Conservation (phyloP, 1,140 invertebrate genomes). For the Parapsyche elsis region DNA sequence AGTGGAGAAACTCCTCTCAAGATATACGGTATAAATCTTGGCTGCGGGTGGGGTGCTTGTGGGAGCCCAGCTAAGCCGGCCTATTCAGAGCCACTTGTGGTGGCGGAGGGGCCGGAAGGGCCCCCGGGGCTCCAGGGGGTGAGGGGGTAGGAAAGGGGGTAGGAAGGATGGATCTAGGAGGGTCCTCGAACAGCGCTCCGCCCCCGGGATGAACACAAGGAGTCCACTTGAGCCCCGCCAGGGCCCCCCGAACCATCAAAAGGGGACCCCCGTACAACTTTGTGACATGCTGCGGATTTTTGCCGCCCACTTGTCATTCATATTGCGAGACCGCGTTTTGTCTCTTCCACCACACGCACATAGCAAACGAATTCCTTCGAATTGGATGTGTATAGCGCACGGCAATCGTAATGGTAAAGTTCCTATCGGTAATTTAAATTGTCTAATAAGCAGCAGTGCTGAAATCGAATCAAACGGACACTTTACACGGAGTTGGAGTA, state of each 20-base stretch:
- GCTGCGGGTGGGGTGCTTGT: background rate
- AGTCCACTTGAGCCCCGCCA: slow-evolving; percentile 21
- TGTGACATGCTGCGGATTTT: slow-evolving; percentile 14
- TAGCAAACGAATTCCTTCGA: no score
- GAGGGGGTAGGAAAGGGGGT: background rate
- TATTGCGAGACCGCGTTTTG: background rate
- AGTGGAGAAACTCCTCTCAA: background rate
- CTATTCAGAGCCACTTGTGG: slow-evolving; percentile 32
- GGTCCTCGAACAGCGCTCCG: slow-evolving; percentile 10
- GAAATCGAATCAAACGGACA: no score
- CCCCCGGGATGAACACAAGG: slow-evolving; percentile 12
- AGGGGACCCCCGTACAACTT: background rate
- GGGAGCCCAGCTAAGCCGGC: background rate
- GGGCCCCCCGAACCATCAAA: background rate
- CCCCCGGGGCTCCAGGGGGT: background rate
- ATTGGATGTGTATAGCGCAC: no score
- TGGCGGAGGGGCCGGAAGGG: background rate
- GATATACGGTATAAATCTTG: slow-evolving; percentile 5
- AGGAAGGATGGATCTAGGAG: background rate
- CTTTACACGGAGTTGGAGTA: no score
- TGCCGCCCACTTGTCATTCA: background rate
- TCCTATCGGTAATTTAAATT: no score
- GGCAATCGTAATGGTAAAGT: background rate
- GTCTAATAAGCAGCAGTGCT: no score
- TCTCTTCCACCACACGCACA: no score